phyloP scores from a whole-genome alignment of 2,113 vertebrate species.

The Zapus hudsonius region DNA sequence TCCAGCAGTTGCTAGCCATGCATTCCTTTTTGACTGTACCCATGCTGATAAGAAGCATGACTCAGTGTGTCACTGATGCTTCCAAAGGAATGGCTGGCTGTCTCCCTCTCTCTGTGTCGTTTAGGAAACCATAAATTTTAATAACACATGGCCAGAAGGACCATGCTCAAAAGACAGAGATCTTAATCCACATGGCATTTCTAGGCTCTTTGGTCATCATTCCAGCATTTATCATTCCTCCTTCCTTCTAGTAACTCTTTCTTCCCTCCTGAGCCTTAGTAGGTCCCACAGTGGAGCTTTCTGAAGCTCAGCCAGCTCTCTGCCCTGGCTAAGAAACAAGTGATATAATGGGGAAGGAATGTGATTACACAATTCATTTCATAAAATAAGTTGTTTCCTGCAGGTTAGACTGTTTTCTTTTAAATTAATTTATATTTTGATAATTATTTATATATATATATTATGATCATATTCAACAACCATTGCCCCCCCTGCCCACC shows the following conservation, averaged over 20 bases:
- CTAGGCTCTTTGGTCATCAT: not conserved
- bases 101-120: not conserved
- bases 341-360: conserved; percentile 76
- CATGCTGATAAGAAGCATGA: conserved; percentile 45
- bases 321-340: conserved; percentile 59
- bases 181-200: conserved; percentile 34
- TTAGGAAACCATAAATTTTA: conserved; percentile 19
- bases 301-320: not conserved
- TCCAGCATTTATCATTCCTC: not conserved
- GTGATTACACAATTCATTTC: conserved; percentile 67
- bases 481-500: too few relatives aligned
- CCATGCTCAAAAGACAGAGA: conserved; percentile 9
- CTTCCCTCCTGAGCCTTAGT: not conserved
- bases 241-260: not conserved
- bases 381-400: conserved; percentile 70
- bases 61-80: not conserved
- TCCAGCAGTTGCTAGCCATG: not conserved
- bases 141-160: not conserved
- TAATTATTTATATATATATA: too few relatives aligned
- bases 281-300: not conserved
- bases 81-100: conserved; percentile 19
- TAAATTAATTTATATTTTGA: not conserved
- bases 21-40: conserved; percentile 34
- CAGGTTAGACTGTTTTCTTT: conserved; percentile 39
- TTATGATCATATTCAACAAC: too few relatives aligned